These are phyloP conservation scores for Fregetta grallaria DNA, from an alignment of 2,113 vertebrate species.

Conservation along the genomic window DNA sequence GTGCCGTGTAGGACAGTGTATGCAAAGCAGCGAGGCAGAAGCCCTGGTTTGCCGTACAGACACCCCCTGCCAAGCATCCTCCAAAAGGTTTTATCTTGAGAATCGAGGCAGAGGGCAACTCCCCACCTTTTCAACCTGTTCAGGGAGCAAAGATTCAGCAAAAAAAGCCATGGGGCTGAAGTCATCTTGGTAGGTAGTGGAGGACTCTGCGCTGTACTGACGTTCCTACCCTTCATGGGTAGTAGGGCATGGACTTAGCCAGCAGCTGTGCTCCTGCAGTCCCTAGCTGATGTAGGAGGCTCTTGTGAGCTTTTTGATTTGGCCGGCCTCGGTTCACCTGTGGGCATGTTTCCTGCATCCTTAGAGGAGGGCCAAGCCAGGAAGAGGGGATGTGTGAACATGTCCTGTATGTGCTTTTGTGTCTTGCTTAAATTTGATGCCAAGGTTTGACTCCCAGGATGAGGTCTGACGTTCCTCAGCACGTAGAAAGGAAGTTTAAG, in stretches of 20 bases:
- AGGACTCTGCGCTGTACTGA: not conserved
- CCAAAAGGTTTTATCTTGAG: not conserved
- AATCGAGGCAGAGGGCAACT: not conserved
- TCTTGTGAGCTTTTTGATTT: not conserved
- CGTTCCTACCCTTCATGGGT: not conserved
- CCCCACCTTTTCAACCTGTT: not conserved
- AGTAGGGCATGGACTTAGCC: not conserved
- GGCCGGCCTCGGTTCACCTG: not conserved
- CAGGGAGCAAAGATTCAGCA: not conserved
- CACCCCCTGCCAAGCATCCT: not conserved
- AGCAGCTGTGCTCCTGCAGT: not conserved
- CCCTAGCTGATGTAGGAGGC: not conserved
- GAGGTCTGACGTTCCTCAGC: not conserved
- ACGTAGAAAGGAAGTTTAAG: not conserved
- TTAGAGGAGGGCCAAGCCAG: not conserved
- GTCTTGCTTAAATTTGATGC: not conserved
- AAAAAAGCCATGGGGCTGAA: not conserved
- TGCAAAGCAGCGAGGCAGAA: not conserved
- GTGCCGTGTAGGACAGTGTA: not conserved
- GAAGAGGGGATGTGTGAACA: not conserved
- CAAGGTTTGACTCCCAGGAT: not conserved
- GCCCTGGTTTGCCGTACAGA: not conserved
- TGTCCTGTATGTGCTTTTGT: accelerated
- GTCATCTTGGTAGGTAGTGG: not conserved
- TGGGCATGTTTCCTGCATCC: not conserved